A percentile compares a stretch with the other conserved stretches of the same genome.
Conservation (phyloP, 2,797 vertebrate species). For the Mycteria americana region DNA sequence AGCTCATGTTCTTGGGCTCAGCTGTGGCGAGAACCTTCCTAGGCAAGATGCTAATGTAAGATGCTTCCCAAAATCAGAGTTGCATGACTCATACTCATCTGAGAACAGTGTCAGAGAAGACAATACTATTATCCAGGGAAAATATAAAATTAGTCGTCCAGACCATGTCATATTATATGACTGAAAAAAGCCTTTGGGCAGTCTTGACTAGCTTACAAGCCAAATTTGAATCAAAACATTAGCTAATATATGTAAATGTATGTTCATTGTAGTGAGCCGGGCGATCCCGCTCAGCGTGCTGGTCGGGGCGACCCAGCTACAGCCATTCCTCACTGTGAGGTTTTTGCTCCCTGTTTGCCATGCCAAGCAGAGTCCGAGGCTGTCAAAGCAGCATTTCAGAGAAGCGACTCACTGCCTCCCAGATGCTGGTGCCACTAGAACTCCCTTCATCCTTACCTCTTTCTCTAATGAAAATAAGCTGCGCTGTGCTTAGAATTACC, state of each 20-base stretch:
- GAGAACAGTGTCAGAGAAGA: not conserved
- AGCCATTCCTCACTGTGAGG: not conserved
- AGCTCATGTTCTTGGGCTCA: not conserved
- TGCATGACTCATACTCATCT: not conserved
- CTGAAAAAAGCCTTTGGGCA: not conserved
- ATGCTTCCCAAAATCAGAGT: not conserved
- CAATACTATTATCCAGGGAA: not conserved
- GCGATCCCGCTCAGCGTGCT: not conserved
- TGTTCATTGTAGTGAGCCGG: not conserved
- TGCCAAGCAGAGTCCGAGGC: not conserved
- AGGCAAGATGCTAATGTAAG: not conserved
- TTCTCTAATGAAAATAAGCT: not conserved
- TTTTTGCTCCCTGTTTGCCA: not conserved
- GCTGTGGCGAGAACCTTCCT: not conserved
- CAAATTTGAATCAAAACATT: not conserved
- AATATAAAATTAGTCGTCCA: not conserved
- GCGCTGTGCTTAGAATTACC: not conserved
- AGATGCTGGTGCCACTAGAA: not conserved
- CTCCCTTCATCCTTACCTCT: not conserved
- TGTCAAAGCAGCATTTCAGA: not conserved
- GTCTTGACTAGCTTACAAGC: not conserved
- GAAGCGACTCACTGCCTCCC: rapidly evolving
- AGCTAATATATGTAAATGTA: not conserved
- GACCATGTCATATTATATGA: not conserved
- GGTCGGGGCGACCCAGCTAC: not conserved